Percentiles rank a stretch among this genome's conserved stretches.
phyloP scores from a whole-genome alignment of 2,113 vertebrate species.

The Microtus montanus region DNA sequence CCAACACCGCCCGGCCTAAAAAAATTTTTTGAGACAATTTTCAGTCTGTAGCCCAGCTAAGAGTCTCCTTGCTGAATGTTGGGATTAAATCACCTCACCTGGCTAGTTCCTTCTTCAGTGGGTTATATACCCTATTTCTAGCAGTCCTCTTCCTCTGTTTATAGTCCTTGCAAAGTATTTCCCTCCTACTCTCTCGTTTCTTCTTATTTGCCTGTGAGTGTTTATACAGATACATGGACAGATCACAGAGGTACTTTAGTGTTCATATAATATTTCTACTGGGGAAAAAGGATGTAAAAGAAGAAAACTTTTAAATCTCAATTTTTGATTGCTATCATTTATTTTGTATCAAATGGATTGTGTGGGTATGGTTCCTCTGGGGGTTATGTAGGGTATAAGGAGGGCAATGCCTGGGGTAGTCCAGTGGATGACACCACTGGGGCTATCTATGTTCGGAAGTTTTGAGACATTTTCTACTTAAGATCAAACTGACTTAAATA shows the following conservation, averaged over 20 bases:
- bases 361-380: not conserved
- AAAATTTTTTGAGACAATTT: not conserved
- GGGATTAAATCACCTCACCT: not conserved
- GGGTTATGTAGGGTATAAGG: not conserved
- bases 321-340: constrained; percentile 42
- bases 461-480: constrained; percentile 46
- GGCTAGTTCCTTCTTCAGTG: constrained; percentile 6
- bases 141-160: not conserved
- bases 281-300: constrained; percentile 29
- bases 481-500: constrained; percentile 48
- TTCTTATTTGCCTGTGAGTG: constrained; percentile 33
- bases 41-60: not conserved
- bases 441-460: constrained; percentile 27
- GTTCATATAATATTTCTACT: constrained; percentile 30
- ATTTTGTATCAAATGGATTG: constrained; percentile 30
- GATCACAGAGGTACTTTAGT: constrained; percentile 34
- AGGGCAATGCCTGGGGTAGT: not conserved
- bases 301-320: constrained; percentile 8
- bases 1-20: too few species aligned
- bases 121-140: constrained; percentile 12
- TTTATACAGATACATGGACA: constrained; percentile 39
- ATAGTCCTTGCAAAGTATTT: constrained; percentile 8
- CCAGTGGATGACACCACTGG: not conserved
- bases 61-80: not conserved
- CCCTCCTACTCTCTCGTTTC: not conserved